Evolutionary conservation across 2,113 vertebrate species (phyloP), one percentile per base, ranked within the genome.

Genomic region (Python bivittatus): DNA sequence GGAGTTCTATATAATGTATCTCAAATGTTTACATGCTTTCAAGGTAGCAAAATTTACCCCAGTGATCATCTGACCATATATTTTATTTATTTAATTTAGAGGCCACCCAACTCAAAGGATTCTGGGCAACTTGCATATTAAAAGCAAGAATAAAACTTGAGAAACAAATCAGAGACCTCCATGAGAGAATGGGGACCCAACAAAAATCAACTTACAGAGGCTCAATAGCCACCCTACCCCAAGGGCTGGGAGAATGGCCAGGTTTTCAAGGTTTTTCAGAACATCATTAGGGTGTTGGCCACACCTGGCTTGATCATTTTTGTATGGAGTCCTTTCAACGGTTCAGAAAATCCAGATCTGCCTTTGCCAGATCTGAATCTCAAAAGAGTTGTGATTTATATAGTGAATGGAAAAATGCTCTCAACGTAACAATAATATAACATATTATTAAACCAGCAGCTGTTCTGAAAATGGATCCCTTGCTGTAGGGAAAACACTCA

Each of bases 381-480:
- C 44, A 33, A 38, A 91, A 53, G 48, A 13, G 60, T 22, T 68
- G 58, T 68, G 68, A 87, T 87, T 87, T 29, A 87, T 91, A 54
- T 54, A 27, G 27, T 42, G 84, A 91, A 91, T 68, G 33, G n/a
- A 72, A 91, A 87, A 27, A 25, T 54, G 12, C 85, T 27, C 7
- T 12, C 42, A 91, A 72, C 52, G 33, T 88, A 38, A 79, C 72
- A 22, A 58, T 56, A 58, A 88, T 92, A 13, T n/a, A 91, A 61
- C 15, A 54, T 44, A 27, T 4, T 42, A n/a, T 91, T 95, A 84
- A 88, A 56, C 88, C 20, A 90, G 52, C 86, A 60, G 57, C 92
- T 0, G 0, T 33, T 72, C 88, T 29, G 68, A 72, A 89, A 88
- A 88, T 48, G 52, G 72, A 61, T 91, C 92, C 92, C 20, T 29